phyloP scores from a whole-genome alignment of 2,888 invertebrate species.

The Pristionchus arcanus region DNA sequence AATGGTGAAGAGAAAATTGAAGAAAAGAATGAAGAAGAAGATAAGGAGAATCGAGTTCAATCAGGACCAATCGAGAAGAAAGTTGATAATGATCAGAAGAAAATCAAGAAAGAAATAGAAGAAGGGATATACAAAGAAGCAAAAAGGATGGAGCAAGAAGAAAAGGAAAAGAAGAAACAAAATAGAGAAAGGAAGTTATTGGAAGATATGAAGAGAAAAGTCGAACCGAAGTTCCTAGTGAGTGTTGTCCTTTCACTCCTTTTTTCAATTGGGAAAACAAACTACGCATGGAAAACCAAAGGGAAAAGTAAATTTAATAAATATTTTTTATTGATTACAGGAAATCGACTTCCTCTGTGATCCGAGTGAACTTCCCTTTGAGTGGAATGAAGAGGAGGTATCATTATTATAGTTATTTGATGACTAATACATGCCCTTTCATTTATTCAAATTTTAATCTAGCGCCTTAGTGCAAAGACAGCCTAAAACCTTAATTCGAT shows the following conservation, averaged over 20 bases:
- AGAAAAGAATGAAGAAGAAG: neutral
- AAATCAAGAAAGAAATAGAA: neutral
- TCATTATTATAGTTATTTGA: neutral
- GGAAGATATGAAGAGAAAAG: neutral
- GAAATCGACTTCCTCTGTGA: neutral
- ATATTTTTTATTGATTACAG: neutral
- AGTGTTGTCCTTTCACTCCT: no score
- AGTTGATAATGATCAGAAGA: no score
- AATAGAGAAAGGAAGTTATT: no score
- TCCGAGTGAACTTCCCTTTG: neutral
- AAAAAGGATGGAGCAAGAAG: neutral
- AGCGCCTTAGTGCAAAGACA: no score
- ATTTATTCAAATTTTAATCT: no score
- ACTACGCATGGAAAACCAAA: no score
- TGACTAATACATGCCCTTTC: no score
- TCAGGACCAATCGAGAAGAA: no score
- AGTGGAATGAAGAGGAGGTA: constrained; percentile 1
- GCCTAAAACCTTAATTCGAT: no score
- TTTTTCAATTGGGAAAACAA: no score
- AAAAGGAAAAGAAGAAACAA: neutral
- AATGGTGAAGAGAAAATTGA: no score
- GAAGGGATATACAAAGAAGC: neutral
- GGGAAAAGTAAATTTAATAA: neutral
- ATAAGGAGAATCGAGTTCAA: neutral
- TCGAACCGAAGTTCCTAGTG: no score